Base-by-base conservation (phyloP, 2,797 vertebrate genomes). In the Cuculus canorus region DNA sequence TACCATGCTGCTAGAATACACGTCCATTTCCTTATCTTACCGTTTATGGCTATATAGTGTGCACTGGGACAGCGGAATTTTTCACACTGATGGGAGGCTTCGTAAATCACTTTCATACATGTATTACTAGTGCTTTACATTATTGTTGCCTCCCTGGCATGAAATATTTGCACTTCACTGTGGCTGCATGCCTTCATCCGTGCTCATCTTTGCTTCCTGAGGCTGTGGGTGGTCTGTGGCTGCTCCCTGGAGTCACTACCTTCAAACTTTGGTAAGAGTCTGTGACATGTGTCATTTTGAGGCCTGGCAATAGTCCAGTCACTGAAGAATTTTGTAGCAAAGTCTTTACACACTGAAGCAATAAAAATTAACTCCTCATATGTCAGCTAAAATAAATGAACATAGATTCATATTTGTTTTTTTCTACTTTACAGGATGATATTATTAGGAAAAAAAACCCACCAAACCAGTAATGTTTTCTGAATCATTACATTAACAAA, bases 31-130 rank as follows among this genome's bases (percentile, higher is more conserved):
- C 43, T 56, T 66, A 9, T 59, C 30, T 35, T 43, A 8, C 72
- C 1, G 6, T 83, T 47, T n/a, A 12, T 47, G 72, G 61, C 79
- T 52, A 9, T 60, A 2, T 16, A 41, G 54, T 7, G 14, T 43
- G 37, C 75, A 54, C 59, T 69, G 73, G 77, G n/a, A 11, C 23
- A 27, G 28, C 30, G 79, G 53, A 47, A 41, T 73, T 73, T 14
- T 65, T 2, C 1, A 18, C 57, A 15, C n/a, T 2, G 59, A 37
- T 41, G 39, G 52, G 60, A 73, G 61, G 23, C 52, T 76, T 48
- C 0, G 1, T 11, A 53, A 30, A 30, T 66, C 32, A 2, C 59
- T 76, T 50, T 10, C 43, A 10, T 32, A 5, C 4, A 0, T 7
- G 41, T 47, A 7, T 84, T 76, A 3, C 37, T 43, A 56, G 39